A percentile compares a stretch with the other conserved stretches of the same genome.
phyloP scores from a whole-genome alignment of 2,888 invertebrate genomes.

The Pachymerium ferrugineum region DNA sequence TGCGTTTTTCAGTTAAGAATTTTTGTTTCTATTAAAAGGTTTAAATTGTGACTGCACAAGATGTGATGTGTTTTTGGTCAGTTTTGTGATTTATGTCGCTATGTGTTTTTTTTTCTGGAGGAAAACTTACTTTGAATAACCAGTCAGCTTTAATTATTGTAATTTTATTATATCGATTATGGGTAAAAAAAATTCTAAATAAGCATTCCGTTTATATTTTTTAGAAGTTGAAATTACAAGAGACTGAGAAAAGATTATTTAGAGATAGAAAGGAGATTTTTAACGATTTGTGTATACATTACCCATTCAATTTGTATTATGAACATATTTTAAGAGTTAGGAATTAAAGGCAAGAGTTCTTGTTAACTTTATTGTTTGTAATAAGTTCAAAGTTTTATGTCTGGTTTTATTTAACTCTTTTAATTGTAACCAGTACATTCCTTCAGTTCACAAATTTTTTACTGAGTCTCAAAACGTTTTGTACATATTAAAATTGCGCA shows the following conservation, averaged over 20 bases:
- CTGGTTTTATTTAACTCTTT: no score
- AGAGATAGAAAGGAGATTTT: background rate
- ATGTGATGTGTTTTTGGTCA: background rate
- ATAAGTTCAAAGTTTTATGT: no score
- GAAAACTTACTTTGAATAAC: background rate
- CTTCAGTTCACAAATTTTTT: background rate
- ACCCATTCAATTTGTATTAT: constrained; percentile 21
- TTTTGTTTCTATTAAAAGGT: background rate
- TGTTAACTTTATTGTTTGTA: constrained; percentile 14
- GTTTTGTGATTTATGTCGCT: constrained; percentile 7
- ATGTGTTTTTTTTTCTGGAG: constrained; percentile 4
- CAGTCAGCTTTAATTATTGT: constrained; percentile 5
- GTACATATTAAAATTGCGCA: background rate
- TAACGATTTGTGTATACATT: background rate
- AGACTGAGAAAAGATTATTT: background rate
- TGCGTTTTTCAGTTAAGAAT: background rate
- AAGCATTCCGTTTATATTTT: constrained; percentile 3
- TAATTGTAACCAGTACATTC: background rate
- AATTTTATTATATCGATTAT: constrained; percentile 15
- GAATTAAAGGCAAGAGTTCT: constrained; percentile 2
- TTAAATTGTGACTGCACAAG: background rate
- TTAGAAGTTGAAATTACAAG: background rate
- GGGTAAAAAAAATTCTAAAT: background rate
- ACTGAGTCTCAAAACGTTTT: background rate
- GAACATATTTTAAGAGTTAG: background rate